phyloP scores from a whole-genome alignment of 1,140 invertebrate genomes.

The Drosophila melanogaster region Release_6_plus_ISO1_MT NT_033779.5:14669001-14669500 shows the following conservation, averaged over 20 bases:
- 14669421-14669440: constrained; percentile 15
- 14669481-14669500: constrained; percentile 22
- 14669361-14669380: constrained; percentile 2
- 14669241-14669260: background rate
- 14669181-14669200: constrained; percentile 19
- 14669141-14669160: constrained; percentile 58
- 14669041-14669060: constrained; percentile 27
- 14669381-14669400: background rate
- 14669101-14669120: constrained; percentile 22
- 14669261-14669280: background rate
- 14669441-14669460: constrained; percentile 7
- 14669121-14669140: constrained; percentile 61
- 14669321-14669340: no score
- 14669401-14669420: background rate
- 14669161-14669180: constrained; percentile 37
- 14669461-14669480: constrained; percentile 23
- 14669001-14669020: constrained; percentile 43
- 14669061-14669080: constrained; percentile 13
- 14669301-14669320: background rate
- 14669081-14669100: constrained; percentile 4
- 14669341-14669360: background rate
- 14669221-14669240: constrained; percentile 17
- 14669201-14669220: constrained; percentile 23
- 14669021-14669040: constrained; percentile 29
- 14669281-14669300: background rate